Evolutionary conservation across 2,888 invertebrate species (phyloP).

Genomic region (Oligia fasciuncula): DNA sequence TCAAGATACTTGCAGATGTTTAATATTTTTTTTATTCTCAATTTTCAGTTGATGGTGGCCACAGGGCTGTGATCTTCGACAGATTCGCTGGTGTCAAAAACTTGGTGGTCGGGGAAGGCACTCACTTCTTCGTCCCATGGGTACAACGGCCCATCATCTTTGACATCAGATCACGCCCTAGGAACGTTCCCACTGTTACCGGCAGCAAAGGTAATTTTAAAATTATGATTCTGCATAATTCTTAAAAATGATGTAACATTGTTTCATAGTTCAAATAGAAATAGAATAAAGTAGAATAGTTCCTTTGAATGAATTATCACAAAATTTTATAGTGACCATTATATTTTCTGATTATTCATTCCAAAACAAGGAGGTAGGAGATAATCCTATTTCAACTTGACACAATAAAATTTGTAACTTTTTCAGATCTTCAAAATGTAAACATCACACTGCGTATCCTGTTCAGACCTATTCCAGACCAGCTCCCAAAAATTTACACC

Average conservation of each 20-base stretch:
- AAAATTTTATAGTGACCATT: too few relatives aligned
- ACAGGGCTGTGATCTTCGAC: slow-evolving; percentile 99
- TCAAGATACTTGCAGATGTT: background rate
- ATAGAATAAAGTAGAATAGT: too few relatives aligned
- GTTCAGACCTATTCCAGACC: slow-evolving; percentile 98
- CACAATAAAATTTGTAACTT: slow-evolving; percentile 45
- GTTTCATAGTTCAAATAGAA: background rate
- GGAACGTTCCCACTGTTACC: slow-evolving; percentile 98
- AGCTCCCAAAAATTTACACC: slow-evolving; percentile 98
- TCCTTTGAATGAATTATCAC: background rate
- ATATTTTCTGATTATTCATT: background rate
- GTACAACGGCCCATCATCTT: slow-evolving; percentile 99
- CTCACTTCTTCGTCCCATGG: slow-evolving; percentile 99
- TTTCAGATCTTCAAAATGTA: slow-evolving; percentile 99
- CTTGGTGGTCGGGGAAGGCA: slow-evolving; percentile 98
- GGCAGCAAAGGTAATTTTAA: slow-evolving; percentile 96
- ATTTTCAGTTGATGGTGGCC: slow-evolving; percentile 98
- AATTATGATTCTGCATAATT: background rate
- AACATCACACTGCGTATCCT: slow-evolving; percentile 99
- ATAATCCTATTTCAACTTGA: background rate
- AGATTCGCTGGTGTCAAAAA: slow-evolving; percentile 98
- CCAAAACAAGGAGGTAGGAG: background rate
- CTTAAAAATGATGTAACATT: slow-evolving; percentile 1
- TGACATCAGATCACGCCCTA: slow-evolving; percentile 98
- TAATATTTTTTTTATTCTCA: background rate